Base-by-base conservation (phyloP, 2,888 invertebrate species). In the Melitaea athalia region DNA sequence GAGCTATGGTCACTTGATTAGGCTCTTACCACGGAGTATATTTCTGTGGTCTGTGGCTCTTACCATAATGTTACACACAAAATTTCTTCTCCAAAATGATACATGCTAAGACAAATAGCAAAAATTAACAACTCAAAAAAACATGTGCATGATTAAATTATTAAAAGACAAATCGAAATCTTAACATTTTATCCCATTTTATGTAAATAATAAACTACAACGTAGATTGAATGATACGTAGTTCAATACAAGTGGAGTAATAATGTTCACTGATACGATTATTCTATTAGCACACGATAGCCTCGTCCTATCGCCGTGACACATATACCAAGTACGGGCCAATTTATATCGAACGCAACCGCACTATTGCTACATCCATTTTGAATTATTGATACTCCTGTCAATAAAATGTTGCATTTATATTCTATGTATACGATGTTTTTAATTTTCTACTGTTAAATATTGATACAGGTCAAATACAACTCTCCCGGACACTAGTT, bases 221-320 rank as follows among this genome's bases (percentile, higher is more conserved):
- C 12, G 12, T 55, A 55, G 14, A 55, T 55, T 2, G 8, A 55
- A n/a, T 14, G 3, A n/a, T 33, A 55, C 14, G 31, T 55, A 55
- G 61, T 66, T 47, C 24, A 61, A 52, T 42, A 38, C 17, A 17
- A 62, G 63, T 63, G 52, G 50, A 57, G 52, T 61, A 63, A 67
- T 69, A 64, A 69, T 57, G 50, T 53, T 59, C 49, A 70, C 64
- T 70, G 63, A 72, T 70, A 68, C 70, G 55, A 64, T 67, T 72
- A 70, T 74, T 72, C 70, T 70, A 70, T 72, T 73, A 72, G 72
- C 68, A 60, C 63, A 75, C 64, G 77, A 74, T 75, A 80, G 78
- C 83, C 84, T 84, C 81, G 81, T 68, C 66, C 70, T 74, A 77
- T 81, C 73, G 76, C 87, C 87, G 72, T 89, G 89, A 88, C 89